A percentile compares a stretch with the other conserved stretches of the same genome.
Conservation (phyloP, 1,140 invertebrate species). For the Physella acuta region DNA sequence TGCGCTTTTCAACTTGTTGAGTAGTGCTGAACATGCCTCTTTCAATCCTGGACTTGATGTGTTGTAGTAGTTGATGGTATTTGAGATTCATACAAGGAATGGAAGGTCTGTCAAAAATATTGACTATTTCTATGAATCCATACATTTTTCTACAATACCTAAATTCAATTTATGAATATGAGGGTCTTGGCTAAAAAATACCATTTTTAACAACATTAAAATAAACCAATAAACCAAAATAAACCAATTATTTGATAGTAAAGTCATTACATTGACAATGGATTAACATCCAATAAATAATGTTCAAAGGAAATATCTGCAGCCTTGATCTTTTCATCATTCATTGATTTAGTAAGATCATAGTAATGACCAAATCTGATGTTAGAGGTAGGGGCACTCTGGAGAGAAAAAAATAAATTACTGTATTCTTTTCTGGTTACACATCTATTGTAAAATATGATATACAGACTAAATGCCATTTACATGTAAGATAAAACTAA, state of each 20-base stretch:
- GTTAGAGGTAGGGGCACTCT: neutral
- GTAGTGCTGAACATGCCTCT: slow-evolving; percentile 62
- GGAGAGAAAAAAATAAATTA: neutral
- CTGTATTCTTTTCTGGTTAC: neutral
- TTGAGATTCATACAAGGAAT: slow-evolving; percentile 31
- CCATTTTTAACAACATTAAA: too few relatives aligned
- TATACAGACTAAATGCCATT: too few relatives aligned
- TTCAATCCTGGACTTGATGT: slow-evolving; percentile 65
- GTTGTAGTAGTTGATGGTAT: slow-evolving; percentile 60
- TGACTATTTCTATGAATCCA: neutral
- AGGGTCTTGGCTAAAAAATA: too few relatives aligned
- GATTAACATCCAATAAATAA: too few relatives aligned
- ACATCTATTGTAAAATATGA: too few relatives aligned
- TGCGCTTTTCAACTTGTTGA: slow-evolving; percentile 60
- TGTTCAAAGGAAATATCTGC: slow-evolving; percentile 27
- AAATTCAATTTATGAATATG: too few relatives aligned
- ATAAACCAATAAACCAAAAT: too few relatives aligned
- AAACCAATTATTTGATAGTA: too few relatives aligned
- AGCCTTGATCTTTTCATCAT: slow-evolving; percentile 36
- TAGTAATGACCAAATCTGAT: slow-evolving; percentile 73
- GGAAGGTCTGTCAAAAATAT: slow-evolving; percentile 4
- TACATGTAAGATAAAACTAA: too few relatives aligned
- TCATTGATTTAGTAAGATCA: slow-evolving; percentile 76
- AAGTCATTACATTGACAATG: too few relatives aligned
- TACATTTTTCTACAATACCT: neutral